Percentiles rank a stretch among this genome's conserved stretches.
Conservation (phyloP, 2,888 invertebrate genomes). For the Leucoma salicis region DNA sequence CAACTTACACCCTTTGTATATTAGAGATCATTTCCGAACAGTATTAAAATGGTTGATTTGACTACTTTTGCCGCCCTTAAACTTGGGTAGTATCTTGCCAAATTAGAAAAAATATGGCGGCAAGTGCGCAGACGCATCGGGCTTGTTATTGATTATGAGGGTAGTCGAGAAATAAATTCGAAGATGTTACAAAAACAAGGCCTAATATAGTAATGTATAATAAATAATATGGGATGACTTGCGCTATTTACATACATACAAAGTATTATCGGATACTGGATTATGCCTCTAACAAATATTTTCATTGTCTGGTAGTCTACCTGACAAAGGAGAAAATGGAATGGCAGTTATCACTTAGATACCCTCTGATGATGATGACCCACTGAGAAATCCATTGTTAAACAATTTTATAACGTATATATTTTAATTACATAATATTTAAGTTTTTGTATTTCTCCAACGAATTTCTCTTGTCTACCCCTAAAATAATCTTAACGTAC, state of each 20-base stretch:
- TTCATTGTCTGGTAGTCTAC: too few relatives aligned
- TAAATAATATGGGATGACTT: too few relatives aligned
- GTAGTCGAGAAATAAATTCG: constrained; percentile 4
- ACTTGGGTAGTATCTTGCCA: constrained; percentile 66
- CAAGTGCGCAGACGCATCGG: constrained; percentile 28
- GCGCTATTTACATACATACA: too few relatives aligned
- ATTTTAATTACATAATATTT: too few relatives aligned
- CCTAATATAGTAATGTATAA: neutral
- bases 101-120: constrained; percentile 45
- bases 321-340: too few relatives aligned
- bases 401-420: too few relatives aligned
- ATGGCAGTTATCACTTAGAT: too few relatives aligned
- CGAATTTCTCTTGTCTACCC: neutral
- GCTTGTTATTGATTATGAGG: constrained; percentile 13
- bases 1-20: constrained; percentile 70
- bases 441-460: too few relatives aligned
- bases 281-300: too few relatives aligned
- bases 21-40: constrained; percentile 68
- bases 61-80: constrained; percentile 56
- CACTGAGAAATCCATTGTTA: too few relatives aligned
- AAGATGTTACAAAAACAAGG: neutral
- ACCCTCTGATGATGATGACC: too few relatives aligned
- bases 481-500: neutral
- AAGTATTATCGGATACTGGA: too few relatives aligned
- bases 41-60: constrained; percentile 72